Evolutionary conservation across 2,888 invertebrate genomes (phyloP).

Genomic region (Ptycholaimellus sp.): DNA sequence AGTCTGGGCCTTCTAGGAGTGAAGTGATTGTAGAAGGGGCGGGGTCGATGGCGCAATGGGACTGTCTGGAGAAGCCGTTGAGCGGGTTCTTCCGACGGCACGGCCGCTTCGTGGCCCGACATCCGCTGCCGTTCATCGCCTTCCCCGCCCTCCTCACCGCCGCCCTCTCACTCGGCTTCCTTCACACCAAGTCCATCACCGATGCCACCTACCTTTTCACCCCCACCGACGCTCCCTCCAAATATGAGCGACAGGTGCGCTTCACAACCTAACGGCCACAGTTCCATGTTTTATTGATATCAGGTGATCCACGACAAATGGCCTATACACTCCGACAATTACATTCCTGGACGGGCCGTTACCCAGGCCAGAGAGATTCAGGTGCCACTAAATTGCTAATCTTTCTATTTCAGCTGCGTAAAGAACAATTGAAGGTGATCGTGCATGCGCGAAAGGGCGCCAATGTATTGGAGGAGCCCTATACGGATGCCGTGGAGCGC

Average conservation of each 20-base stretch:
- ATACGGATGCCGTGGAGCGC: conserved; percentile 10
- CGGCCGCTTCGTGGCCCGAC: conserved; percentile 15
- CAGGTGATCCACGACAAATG: conserved; percentile 10
- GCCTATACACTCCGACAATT: conserved; percentile 15
- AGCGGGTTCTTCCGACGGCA: conserved; percentile 16
- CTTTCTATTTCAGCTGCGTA: neutral
- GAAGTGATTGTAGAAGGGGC: too few relatives aligned
- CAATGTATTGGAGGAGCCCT: conserved; percentile 46
- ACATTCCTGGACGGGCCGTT: conserved; percentile 15
- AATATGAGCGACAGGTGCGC: conserved; percentile 9
- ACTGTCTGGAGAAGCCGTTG: conserved; percentile 19
- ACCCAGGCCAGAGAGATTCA: conserved; percentile 15
- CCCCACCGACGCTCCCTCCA: conserved; percentile 16
- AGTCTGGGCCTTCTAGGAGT: too few relatives aligned
- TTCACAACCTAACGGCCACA: conserved; percentile 2
- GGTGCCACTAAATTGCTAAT: conserved; percentile 5
- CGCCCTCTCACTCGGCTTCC: conserved; percentile 15
- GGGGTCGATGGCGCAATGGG: conserved; percentile 10
- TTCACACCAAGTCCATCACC: conserved; percentile 10
- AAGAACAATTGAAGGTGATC: conserved; percentile 39
- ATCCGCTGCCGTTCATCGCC: conserved; percentile 20
- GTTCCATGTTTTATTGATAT: neutral
- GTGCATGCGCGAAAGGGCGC: conserved; percentile 53
- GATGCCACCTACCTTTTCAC: conserved; percentile 24
- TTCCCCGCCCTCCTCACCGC: conserved; percentile 19